Base-by-base conservation (phyloP, 2,888 invertebrate genomes). In the Drosophila prolongata region DNA sequence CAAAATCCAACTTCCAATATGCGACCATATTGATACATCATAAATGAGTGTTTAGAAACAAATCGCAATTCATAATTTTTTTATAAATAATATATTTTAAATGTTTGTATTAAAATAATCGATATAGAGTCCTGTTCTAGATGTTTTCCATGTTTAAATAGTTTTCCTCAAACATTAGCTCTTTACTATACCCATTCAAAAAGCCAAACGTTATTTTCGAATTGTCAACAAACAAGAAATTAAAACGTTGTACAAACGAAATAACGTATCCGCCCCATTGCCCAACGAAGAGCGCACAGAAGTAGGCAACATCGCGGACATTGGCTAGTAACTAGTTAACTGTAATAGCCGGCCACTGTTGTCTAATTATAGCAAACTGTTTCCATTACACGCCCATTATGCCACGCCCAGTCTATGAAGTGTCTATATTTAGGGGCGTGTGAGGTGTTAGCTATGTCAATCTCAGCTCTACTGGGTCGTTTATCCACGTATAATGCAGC, bases 291-390 rank as follows among this genome's bases (percentile, higher is more conserved):
- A 14, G 67, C 69, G 67, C 87, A 49, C 67, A 66, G 72, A 82
- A 78, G 81, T 75, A 75, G 85, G 77, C 82, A 57, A 78, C 77
- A 64, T 52, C 42, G 57, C 56, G 76, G 75, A 74, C 65, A 83
- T 87, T 82, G 74, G 61, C 58, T 62, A 70, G 71, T 76, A 77
- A 74, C 69, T 65, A 77, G 77, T 73, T 87, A 57, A 69, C 55
- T 16, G 66, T 71, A 71, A 77, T 80, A 56, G 60, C 50, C 49
- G 35, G 61, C 35, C 57, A 69, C 37, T 64, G 34, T 35, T 58
- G 54, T 58, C 82, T 81, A 83, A 83, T 83, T 87, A 77, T 77
- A 77, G 67, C 71, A 74, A 84, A 76, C 66, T 54, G 72, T 67
- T 55, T 59, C 56, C 77, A 85, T 79, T 79, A 75, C 54, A 77